Conservation (phyloP, 30 jellyfish, hydroid and myxozoan genomes). For the Calvadosia cruxmelitensis region DNA sequence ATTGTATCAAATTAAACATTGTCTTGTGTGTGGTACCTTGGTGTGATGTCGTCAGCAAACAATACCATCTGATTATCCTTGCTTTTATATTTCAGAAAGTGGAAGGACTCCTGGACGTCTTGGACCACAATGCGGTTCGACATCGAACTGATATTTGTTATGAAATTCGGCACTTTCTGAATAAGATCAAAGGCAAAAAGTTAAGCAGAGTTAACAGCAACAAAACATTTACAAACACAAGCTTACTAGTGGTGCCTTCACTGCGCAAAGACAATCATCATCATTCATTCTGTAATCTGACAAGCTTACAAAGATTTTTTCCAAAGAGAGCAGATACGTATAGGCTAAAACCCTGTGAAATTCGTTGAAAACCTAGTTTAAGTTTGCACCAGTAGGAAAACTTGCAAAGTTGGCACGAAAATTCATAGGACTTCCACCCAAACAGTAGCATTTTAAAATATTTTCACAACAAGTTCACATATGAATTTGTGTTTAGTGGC, state of each 20-base stretch:
- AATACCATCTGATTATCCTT: constrained; percentile 76
- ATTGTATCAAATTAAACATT: no score
- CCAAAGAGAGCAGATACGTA: no score
- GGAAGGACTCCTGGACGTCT: constrained; percentile 97
- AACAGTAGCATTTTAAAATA: no score
- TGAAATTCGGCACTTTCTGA: constrained; percentile 62
- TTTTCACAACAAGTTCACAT: no score
- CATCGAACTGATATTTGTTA: constrained; percentile 36
- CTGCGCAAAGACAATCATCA: background rate
- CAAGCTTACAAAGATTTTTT: no score
- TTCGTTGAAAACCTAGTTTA: no score
- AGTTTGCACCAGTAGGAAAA: no score
- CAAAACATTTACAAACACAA: background rate
- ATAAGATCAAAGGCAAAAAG: background rate
- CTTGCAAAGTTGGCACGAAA: no score
- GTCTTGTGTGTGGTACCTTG: constrained; percentile 54
- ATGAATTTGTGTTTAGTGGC: no score
- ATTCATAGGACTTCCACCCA: no score
- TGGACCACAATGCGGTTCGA: constrained; percentile 89
- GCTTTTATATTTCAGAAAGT: constrained; percentile 72
- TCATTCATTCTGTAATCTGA: no score
- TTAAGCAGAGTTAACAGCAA: background rate
- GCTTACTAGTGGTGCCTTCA: background rate
- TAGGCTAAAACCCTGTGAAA: no score
- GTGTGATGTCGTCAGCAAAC: constrained; percentile 92